Percentiles rank a stretch among this genome's conserved stretches.
Evolutionary conservation across 2,888 invertebrate species (phyloP).

Genomic region (Hedya salicella): DNA sequence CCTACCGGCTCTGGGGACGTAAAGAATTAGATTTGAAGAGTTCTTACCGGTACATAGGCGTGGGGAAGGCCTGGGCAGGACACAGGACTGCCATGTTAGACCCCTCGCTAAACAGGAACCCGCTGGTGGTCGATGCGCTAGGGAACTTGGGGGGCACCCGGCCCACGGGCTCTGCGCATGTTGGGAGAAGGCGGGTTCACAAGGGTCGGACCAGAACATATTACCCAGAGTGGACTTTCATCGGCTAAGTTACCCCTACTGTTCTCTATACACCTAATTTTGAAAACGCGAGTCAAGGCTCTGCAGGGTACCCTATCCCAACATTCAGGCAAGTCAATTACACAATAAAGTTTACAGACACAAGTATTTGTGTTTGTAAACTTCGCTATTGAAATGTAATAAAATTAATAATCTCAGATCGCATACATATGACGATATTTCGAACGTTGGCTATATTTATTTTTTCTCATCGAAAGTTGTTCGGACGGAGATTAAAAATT

Average conservation of each 20-base stretch:
- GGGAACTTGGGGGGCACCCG: slow-evolving; percentile 87
- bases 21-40: slow-evolving; percentile 62
- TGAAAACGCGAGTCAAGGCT: slow-evolving; percentile 76
- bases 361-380: slow-evolving; percentile 69
- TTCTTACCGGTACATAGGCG: slow-evolving; percentile 89
- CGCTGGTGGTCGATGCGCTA: slow-evolving; percentile 85
- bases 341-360: slow-evolving; percentile 62
- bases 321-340: slow-evolving; percentile 94
- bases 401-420: slow-evolving; percentile 30
- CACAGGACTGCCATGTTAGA: slow-evolving; percentile 86
- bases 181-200: slow-evolving; percentile 82
- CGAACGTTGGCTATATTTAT: neutral
- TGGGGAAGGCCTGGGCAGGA: slow-evolving; percentile 89
- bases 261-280: slow-evolving; percentile 52
- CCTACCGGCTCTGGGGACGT: slow-evolving; percentile 76
- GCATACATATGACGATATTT: neutral
- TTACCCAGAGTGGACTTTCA: slow-evolving; percentile 39
- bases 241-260: slow-evolving; percentile 61
- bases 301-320: slow-evolving; percentile 98
- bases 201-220: slow-evolving; percentile 57
- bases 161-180: slow-evolving; percentile 87
- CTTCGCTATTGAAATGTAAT: slow-evolving; percentile 51
- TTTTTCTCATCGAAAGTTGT: neutral
- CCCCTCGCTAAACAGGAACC: slow-evolving; percentile 84
- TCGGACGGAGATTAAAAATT: slow-evolving; percentile 26